Evolutionary conservation across 2,888 invertebrate species (phyloP), one percentile per base, ranked within the genome.

Genomic region (Quadroppia sp.): DNA sequence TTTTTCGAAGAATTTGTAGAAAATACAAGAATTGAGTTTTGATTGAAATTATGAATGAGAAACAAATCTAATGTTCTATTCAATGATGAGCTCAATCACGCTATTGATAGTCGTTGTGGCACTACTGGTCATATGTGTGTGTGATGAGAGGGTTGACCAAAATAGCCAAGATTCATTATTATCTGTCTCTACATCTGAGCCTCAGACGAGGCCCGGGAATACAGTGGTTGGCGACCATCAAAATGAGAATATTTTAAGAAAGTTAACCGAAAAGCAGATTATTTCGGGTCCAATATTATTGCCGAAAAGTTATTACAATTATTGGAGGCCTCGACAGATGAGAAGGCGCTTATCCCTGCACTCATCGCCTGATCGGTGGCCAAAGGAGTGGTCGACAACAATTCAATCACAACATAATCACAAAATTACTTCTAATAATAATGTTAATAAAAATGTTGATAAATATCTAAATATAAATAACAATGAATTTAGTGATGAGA

Each of bases 361-460:
- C 1, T 32, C 36, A 13, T 9, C 25, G n/a, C 13, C 25, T 15
- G 9, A 7, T n/a, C 36, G 20, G 64, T 17, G 36, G 2, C 32
- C n/a, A n/a, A n/a, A n/a, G n/a, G n/a, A 64, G n/a, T 64, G 64
- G 64, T 36, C 36, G 64, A 20, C 32, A 36, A 15, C 64, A 9
- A 25, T 56, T 56, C 64, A 36, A 64, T 61, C 32, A n/a, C 28
- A 17, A 61, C 64, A 64, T 64, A 64, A 64, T 64, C 64, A 64
- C 32, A 64, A 23, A 56, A 56, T 28, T 28, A 28, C 56, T 28
- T 56, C 56, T 64, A 36, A 64, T 64, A 64, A 32, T 64, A 64
- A 32, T 36, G 36, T 36, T 64, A 64, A 64, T 36, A 15, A 30
- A 17, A 64, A 64, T 64, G 9, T 36, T 36, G 32, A 30, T 9